Conservation (phyloP, 2,888 invertebrate genomes). For the Pyralis farinalis region DNA sequence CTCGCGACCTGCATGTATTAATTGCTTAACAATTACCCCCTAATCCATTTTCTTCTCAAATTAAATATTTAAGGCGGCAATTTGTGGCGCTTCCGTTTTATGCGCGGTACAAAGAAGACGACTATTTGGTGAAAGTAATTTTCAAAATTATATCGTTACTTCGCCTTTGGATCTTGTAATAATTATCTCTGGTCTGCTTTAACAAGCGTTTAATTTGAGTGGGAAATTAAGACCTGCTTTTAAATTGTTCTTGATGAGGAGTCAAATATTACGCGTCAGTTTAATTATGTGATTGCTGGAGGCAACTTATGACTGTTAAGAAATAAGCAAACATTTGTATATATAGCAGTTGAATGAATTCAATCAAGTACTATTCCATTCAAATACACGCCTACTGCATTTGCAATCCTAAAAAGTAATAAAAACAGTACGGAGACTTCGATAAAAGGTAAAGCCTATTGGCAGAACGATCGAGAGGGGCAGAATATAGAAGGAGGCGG, state of each 20-base stretch:
- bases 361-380: slow-evolving; percentile 17
- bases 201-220: slow-evolving; percentile 67
- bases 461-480: slow-evolving; percentile 43
- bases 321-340: neutral
- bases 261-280: slow-evolving; percentile 39
- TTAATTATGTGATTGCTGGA: slow-evolving; percentile 29
- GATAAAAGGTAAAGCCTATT: slow-evolving; percentile 71
- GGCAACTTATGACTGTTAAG: neutral
- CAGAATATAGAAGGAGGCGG: slow-evolving; percentile 60
- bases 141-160: slow-evolving; percentile 71
- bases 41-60: slow-evolving; percentile 67
- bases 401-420: slow-evolving; percentile 24
- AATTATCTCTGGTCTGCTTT: slow-evolving; percentile 70
- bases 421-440: slow-evolving; percentile 46
- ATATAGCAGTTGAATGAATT: slow-evolving; percentile 5
- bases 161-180: slow-evolving; percentile 66
- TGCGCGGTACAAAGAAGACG: slow-evolving; percentile 56
- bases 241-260: slow-evolving; percentile 46
- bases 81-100: slow-evolving; percentile 67
- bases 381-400: slow-evolving; percentile 1
- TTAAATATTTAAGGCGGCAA: slow-evolving; percentile 70
- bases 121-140: slow-evolving; percentile 67
- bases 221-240: slow-evolving; percentile 55
- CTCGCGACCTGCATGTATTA: slow-evolving; percentile 36
- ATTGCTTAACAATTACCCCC: slow-evolving; percentile 52